phyloP scores from a whole-genome alignment of 2,888 invertebrate genomes.

The Neria commutata region DNA sequence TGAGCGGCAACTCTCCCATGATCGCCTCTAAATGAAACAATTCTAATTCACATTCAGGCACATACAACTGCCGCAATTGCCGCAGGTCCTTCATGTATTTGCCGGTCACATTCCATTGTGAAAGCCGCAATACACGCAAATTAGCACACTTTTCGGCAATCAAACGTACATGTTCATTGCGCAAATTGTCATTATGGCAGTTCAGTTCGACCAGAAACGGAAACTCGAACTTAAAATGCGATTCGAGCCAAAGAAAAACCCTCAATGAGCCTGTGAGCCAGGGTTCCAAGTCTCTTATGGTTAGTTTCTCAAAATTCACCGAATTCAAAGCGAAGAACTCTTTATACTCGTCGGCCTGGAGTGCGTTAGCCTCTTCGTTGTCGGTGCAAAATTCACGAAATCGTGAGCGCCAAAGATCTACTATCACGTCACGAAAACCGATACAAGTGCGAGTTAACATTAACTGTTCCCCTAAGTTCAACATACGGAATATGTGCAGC shows the following conservation, averaged over 20 bases:
- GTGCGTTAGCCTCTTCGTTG: not conserved
- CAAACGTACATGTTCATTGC: not conserved
- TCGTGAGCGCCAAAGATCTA: not conserved
- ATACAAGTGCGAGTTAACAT: not conserved
- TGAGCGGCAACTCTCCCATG: not conserved
- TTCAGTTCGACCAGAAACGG: not conserved
- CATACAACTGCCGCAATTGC: not conserved
- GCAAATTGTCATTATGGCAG: not conserved
- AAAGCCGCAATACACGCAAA: not conserved
- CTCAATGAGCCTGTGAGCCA: not conserved
- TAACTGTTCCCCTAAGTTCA: not conserved
- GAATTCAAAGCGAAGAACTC: not conserved
- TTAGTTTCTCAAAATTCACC: not conserved
- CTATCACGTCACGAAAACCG: conserved; percentile 1
- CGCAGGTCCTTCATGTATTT: not conserved
- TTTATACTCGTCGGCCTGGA: not conserved
- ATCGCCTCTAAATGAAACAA: not conserved
- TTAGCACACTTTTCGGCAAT: not conserved
- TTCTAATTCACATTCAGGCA: not conserved
- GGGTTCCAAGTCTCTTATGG: not conserved
- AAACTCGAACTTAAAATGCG: not conserved
- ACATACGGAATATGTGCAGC: not conserved
- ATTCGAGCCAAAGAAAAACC: not conserved
- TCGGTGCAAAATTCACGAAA: not conserved
- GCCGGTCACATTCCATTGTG: not conserved